Conservation (phyloP, 2,888 invertebrate species). For the Drosophila paranaensis region DNA sequence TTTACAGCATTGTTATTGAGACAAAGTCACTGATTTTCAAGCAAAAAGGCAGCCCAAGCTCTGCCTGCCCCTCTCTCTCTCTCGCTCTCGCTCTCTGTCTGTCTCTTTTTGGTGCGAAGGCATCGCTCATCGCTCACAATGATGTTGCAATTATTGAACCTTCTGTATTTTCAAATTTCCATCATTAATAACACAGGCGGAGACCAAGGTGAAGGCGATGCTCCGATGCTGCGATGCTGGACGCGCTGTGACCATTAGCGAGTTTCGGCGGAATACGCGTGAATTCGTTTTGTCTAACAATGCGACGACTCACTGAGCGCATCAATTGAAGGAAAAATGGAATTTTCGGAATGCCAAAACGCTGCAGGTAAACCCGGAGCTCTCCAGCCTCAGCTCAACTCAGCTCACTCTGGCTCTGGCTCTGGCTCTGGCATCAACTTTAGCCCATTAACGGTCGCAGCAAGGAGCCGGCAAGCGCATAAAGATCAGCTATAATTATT, state of each 20-base stretch:
- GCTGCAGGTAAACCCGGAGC: slow-evolving; percentile 76
- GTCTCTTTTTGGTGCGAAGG: slow-evolving; percentile 24
- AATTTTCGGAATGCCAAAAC: slow-evolving; percentile 82
- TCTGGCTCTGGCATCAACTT: slow-evolving; percentile 7
- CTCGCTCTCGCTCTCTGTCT: not conserved
- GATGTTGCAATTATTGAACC: slow-evolving; percentile 85
- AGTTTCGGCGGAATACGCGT: slow-evolving; percentile 83
- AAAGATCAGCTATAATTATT: slow-evolving; percentile 84
- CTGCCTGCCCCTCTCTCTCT: not conserved
- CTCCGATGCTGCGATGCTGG: slow-evolving; percentile 18
- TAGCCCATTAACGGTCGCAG: slow-evolving; percentile 83
- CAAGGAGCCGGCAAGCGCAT: slow-evolving; percentile 80
- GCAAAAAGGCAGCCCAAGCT: slow-evolving; percentile 23
- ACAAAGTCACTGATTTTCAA: slow-evolving; percentile 69
- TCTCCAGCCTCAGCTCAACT: not conserved
- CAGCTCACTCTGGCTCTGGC: slow-evolving; percentile 4
- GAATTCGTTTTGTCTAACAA: slow-evolving; percentile 81
- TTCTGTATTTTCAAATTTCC: slow-evolving; percentile 85
- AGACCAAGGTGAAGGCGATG: slow-evolving; percentile 80
- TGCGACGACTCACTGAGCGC: slow-evolving; percentile 77
- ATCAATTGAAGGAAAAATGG: slow-evolving; percentile 73
- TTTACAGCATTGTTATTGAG: slow-evolving; percentile 64
- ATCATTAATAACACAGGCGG: slow-evolving; percentile 85
- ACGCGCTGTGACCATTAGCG: slow-evolving; percentile 82
- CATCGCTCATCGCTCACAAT: slow-evolving; percentile 79